A percentile compares a stretch with the other conserved stretches of the same genome.
phyloP scores from a whole-genome alignment of 2,113 vertebrate species.

The Calonectris borealis region DNA sequence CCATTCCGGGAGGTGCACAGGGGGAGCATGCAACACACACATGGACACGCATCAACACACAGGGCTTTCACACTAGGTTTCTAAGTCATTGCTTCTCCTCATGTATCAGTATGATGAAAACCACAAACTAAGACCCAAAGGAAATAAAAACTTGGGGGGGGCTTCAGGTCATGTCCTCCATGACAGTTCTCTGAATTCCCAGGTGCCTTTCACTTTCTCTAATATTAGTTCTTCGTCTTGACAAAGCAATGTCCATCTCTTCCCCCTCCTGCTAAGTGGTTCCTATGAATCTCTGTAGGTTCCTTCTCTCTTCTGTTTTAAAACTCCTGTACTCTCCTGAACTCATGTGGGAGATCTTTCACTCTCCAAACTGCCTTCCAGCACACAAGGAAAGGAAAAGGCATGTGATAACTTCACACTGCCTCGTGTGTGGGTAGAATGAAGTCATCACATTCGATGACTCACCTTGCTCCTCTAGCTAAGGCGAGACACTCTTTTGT shows the following conservation, averaged over 20 bases:
- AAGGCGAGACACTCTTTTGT: neutral
- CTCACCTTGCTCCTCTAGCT: neutral
- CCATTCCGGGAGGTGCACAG: neutral
- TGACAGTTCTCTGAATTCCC: neutral
- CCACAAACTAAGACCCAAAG: neutral
- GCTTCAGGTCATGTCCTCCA: neutral
- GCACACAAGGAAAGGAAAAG: neutral
- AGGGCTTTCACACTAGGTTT: neutral
- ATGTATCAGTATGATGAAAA: neutral
- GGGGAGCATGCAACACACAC: neutral
- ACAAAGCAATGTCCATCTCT: neutral
- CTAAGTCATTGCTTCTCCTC: neutral
- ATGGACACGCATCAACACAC: fast-evolving
- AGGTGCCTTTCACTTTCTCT: neutral
- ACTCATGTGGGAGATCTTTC: neutral
- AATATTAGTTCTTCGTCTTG: neutral
- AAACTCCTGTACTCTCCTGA: neutral
- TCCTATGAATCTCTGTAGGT: neutral
- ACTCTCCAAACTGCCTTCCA: neutral
- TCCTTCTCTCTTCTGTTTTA: neutral
- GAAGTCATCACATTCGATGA: neutral
- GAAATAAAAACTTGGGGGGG: neutral
- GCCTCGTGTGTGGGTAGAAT: neutral
- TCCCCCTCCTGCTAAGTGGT: neutral
- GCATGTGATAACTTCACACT: neutral